Conservation (phyloP, 2,113 vertebrate species). For the Entomyzon cyanotis region DNA sequence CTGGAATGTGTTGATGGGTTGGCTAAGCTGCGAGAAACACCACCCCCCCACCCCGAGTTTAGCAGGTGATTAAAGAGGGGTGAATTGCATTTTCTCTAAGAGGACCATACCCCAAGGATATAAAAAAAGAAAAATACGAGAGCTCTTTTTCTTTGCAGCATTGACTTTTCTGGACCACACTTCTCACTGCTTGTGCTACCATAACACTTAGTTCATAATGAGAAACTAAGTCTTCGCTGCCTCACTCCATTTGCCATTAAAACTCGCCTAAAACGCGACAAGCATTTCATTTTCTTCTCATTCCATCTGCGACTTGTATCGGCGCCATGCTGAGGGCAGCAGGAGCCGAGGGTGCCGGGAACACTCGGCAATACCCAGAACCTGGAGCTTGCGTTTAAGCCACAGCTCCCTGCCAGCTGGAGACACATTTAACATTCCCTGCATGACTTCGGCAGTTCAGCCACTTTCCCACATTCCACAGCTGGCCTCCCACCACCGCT, state of each 20-base stretch:
- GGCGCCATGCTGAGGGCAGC: neutral
- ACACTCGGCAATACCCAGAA: neutral
- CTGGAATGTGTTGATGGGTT: neutral
- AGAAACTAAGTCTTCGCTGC: neutral
- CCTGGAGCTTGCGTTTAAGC: neutral
- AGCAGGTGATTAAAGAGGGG: neutral
- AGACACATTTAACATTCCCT: slow-evolving; percentile 71
- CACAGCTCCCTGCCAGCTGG: slow-evolving; percentile 58
- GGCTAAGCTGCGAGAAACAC: neutral
- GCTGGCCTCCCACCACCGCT: slow-evolving; percentile 62
- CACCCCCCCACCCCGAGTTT: neutral
- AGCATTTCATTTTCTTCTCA: slow-evolving; percentile 1
- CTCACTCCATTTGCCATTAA: neutral
- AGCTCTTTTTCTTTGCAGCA: neutral
- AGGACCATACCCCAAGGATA: neutral
- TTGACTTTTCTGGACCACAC: neutral
- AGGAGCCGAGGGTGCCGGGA: slow-evolving; percentile 15
- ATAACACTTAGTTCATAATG: neutral
- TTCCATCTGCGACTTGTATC: neutral
- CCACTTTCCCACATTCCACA: slow-evolving; percentile 69
- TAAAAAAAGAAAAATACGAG: neutral
- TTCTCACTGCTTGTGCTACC: neutral
- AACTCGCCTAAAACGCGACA: neutral
- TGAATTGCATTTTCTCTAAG: neutral
- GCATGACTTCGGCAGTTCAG: slow-evolving; percentile 66